phyloP scores from a whole-genome alignment of 37 sponge, comb jelly and placozoan genomes.

The Chondrosia reniformis region DNA sequence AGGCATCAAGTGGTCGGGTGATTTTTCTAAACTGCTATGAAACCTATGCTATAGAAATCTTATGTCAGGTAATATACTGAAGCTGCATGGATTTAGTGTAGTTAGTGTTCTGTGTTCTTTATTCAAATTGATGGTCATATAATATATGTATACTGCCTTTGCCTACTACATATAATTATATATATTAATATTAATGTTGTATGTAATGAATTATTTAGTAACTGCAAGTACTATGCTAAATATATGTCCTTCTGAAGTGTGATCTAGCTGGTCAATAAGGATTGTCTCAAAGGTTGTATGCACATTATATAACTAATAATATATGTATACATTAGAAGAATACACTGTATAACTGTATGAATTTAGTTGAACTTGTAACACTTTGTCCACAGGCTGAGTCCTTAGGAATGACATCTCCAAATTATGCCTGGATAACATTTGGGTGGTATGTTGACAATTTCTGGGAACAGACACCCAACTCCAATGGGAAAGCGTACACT shows the following conservation, averaged over 20 bases:
- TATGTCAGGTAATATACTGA: constrained; percentile 70
- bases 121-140: too few relatives aligned
- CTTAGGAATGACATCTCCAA: constrained; percentile 32
- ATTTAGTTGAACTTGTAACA: neutral
- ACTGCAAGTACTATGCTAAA: too few relatives aligned
- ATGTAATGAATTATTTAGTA: too few relatives aligned
- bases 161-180: neutral
- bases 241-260: too few relatives aligned
- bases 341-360: too few relatives aligned
- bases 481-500: neutral
- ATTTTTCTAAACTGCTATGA: constrained; percentile 54
- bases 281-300: too few relatives aligned
- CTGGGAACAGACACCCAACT: constrained; percentile 18
- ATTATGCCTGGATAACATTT: constrained; percentile 48
- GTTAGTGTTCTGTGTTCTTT: too few relatives aligned
- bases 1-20: constrained; percentile 44
- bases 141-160: too few relatives aligned
- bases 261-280: too few relatives aligned
- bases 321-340: too few relatives aligned
- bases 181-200: neutral
- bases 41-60: constrained; percentile 33
- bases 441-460: constrained; percentile 52
- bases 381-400: constrained; percentile 28
- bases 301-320: too few relatives aligned
- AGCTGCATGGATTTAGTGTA: too few relatives aligned